These are phyloP conservation scores for Poecilia gillii DNA, from an alignment of 2,797 vertebrate species.

Conservation along the genomic window DNA sequence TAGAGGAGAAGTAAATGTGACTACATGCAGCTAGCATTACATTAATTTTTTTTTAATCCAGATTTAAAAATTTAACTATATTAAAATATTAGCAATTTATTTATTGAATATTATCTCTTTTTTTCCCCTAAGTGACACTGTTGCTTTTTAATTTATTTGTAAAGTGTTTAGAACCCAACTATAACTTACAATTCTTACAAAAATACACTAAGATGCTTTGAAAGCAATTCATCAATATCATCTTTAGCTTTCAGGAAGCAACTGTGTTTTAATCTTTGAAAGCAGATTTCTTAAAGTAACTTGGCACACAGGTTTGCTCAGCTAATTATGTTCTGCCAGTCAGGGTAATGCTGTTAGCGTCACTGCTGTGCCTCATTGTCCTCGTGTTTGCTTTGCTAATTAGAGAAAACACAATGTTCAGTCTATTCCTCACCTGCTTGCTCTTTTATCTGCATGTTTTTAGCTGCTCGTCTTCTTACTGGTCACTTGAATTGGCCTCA, in stretches of 20 bases:
- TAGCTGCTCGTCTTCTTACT: neutral
- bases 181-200: neutral
- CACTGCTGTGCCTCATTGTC: constrained; percentile 4
- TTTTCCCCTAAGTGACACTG: neutral
- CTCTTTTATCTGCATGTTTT: neutral
- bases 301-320: constrained; percentile 3
- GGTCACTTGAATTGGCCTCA: neutral
- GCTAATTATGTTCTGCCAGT: neutral
- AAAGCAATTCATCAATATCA: neutral
- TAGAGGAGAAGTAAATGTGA: neutral
- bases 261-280: neutral
- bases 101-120: neutral
- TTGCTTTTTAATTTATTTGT: neutral
- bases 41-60: neutral
- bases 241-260: neutral
- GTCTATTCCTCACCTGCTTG: neutral
- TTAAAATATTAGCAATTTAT: neutral
- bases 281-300: neutral
- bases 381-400: constrained; percentile 10
- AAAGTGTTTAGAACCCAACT: neutral
- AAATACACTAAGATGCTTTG: neutral
- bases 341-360: neutral
- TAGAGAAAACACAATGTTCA: constrained; percentile 7
- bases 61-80: neutral
- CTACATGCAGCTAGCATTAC: neutral